Percentiles rank a stretch among this genome's conserved stretches.
phyloP scores from a whole-genome alignment of 2,113 vertebrate genomes.

The Eretmochelys imbricata region DNA sequence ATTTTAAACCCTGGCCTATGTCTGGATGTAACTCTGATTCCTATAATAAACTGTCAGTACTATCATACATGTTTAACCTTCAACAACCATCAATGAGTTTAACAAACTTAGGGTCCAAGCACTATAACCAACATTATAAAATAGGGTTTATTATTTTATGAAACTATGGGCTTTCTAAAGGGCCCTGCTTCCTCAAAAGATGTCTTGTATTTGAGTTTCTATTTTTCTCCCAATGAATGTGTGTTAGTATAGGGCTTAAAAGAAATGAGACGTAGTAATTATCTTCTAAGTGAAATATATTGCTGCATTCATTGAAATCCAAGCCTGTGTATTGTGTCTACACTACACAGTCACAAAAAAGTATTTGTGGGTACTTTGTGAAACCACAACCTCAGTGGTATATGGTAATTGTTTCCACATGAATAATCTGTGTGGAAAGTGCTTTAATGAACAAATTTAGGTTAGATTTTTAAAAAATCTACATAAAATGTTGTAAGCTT shows the following conservation, averaged over 20 bases:
- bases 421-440: neutral
- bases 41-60: neutral
- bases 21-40: neutral
- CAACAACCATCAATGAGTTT: neutral
- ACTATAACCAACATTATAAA: too few relatives aligned
- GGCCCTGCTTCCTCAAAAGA: too few relatives aligned
- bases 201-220: neutral
- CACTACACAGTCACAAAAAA: neutral
- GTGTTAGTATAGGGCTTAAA: neutral
- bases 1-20: neutral
- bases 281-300: neutral
- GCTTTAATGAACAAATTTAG: neutral
- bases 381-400: neutral
- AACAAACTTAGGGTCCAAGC: neutral
- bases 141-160: too few relatives aligned
- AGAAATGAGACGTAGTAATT: neutral
- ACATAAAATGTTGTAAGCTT: neutral
- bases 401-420: neutral
- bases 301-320: accelerated
- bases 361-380: neutral
- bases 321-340: neutral
- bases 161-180: too few relatives aligned
- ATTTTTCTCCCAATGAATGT: neutral
- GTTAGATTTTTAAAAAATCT: neutral
- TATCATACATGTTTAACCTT: neutral